These are phyloP conservation scores for Casuarius casuarius DNA, from an alignment of 2,113 vertebrate genomes.

Conservation along the genomic window DNA sequence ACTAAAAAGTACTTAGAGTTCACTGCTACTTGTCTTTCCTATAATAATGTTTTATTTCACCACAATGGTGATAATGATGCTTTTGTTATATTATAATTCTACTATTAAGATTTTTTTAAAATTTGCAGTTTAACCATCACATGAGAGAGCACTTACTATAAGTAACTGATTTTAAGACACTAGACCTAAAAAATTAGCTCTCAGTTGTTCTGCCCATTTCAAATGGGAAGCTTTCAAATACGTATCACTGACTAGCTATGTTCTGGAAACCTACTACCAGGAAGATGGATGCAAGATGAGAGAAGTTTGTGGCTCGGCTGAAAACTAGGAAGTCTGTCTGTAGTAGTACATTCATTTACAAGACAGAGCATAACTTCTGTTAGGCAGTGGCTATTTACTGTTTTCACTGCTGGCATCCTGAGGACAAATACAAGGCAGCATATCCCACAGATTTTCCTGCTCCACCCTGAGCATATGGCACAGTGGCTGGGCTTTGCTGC, in stretches of 20 bases:
- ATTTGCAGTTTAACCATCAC: not conserved
- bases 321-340: not conserved
- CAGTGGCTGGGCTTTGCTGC: not conserved
- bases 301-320: not conserved
- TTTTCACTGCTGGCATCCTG: not conserved
- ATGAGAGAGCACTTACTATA: not conserved
- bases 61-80: not conserved
- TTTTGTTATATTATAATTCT: not conserved
- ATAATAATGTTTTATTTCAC: not conserved
- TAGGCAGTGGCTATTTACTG: not conserved
- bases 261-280: not conserved
- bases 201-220: not conserved
- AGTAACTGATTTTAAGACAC: not conserved
- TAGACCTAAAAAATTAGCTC: not conserved
- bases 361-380: not conserved
- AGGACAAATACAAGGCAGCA: not conserved
- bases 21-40: not conserved
- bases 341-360: fast-evolving
- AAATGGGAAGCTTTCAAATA: not conserved
- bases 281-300: not conserved
- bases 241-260: not conserved
- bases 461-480: fast-evolving
- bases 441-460: not conserved
- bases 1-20: not conserved
- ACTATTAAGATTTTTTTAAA: not conserved